Conservation (phyloP, 92 coral and sea anemone genomes). For the Parazoanthus darwini region DNA sequence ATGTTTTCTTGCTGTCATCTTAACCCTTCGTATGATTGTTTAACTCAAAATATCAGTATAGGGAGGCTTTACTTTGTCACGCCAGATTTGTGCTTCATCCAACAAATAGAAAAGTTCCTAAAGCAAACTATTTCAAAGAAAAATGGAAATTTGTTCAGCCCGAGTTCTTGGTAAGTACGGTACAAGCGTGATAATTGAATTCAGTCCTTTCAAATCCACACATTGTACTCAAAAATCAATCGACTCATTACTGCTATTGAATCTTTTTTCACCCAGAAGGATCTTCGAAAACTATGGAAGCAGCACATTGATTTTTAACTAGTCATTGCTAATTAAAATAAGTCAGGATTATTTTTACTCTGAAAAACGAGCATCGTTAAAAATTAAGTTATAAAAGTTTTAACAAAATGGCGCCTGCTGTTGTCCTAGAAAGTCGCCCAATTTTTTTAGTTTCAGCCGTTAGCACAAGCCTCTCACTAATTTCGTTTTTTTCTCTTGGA, state of each 20-base stretch:
- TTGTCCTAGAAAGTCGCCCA: not conserved
- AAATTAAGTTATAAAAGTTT: not conserved
- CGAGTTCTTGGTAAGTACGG: not conserved
- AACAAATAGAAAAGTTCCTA: not conserved
- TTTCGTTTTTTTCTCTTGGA: not conserved
- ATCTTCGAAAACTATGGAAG: conserved; percentile 18
- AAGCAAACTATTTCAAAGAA: not conserved
- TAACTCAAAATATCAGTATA: conserved; percentile 9
- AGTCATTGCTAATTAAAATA: not conserved
- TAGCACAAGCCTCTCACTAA: not conserved
- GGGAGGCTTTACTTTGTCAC: conserved; percentile 6
- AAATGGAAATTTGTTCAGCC: not conserved
- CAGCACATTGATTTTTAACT: conserved; percentile 29
- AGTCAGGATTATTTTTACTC: conserved; percentile 2
- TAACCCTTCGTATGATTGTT: not conserved
- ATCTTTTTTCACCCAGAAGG: not conserved
- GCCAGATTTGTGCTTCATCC: not conserved
- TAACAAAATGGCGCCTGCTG: not conserved
- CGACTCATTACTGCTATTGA: conserved; percentile 35
- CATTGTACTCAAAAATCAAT: conserved; percentile 38
- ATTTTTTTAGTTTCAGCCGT: not conserved
- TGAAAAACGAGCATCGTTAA: not conserved
- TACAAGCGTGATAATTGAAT: not conserved
- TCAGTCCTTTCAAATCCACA: conserved; percentile 26
- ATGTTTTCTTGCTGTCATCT: not conserved